phyloP scores from a whole-genome alignment of 53 echinoderm and acorn worm species.

The Paracentrotus lividus region DNA sequence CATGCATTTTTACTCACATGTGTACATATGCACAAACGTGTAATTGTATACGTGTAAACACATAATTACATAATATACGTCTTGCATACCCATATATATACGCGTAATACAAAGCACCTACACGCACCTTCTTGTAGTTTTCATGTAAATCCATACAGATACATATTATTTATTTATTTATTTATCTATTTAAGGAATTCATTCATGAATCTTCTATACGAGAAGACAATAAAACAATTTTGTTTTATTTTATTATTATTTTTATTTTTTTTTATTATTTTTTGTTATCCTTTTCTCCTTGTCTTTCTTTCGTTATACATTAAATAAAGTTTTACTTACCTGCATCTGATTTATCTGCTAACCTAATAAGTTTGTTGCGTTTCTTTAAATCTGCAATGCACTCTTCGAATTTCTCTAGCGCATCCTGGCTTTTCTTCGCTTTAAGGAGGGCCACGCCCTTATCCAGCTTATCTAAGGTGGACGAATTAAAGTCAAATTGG shows the following conservation, averaged over 20 bases:
- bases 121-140: no score
- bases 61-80: not conserved
- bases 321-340: not conserved
- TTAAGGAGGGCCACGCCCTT: not conserved
- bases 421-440: not conserved
- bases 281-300: not conserved
- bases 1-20: no score
- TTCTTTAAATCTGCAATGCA: not conserved
- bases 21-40: not conserved
- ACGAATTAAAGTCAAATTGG: not conserved
- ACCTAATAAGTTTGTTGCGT: not conserved
- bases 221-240: not conserved
- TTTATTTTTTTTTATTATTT: not conserved
- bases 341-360: not conserved
- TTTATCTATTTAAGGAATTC: no score
- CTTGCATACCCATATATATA: not conserved
- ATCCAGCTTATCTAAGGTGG: not conserved
- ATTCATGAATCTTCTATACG: no score
- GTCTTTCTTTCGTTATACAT: not conserved
- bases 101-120: no score
- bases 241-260: not conserved
- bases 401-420: not conserved
- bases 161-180: no score
- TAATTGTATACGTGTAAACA: no score
- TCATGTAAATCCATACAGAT: no score